phyloP scores from a whole-genome alignment of 2,797 vertebrate genomes.

The Odontamblyopus lacepedii region DNA sequence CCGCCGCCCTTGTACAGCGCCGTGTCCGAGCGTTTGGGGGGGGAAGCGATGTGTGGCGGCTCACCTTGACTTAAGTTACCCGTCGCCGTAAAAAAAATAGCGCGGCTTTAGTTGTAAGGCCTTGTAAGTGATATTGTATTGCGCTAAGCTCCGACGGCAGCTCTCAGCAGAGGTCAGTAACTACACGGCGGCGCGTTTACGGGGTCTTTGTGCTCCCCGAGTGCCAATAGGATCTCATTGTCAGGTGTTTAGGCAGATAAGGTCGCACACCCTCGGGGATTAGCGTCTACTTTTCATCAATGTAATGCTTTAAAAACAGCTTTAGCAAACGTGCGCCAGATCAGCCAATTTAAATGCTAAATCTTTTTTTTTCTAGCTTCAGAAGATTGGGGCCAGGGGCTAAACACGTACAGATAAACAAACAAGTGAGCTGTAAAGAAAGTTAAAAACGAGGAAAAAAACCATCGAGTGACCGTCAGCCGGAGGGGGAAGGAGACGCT shows the following conservation, averaged over 20 bases:
- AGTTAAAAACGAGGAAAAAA: slow-evolving; percentile 70
- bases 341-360: slow-evolving; percentile 83
- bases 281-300: slow-evolving; percentile 75
- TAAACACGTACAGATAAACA: slow-evolving; percentile 80
- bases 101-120: slow-evolving; percentile 4
- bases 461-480: slow-evolving; percentile 83
- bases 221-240: slow-evolving; percentile 73
- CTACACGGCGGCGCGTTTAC: slow-evolving; percentile 38
- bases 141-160: slow-evolving; percentile 36
- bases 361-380: slow-evolving; percentile 59
- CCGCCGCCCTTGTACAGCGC: background rate
- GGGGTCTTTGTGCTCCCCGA: slow-evolving; percentile 52
- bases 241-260: slow-evolving; percentile 78
- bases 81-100: background rate
- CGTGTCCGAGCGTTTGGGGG: background rate
- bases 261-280: slow-evolving; percentile 70
- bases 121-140: slow-evolving; percentile 44
- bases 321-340: slow-evolving; percentile 66
- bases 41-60: background rate
- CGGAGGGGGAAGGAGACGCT: slow-evolving; percentile 75
- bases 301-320: slow-evolving; percentile 76
- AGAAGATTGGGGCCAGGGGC: slow-evolving; percentile 72
- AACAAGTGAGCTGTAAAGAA: slow-evolving; percentile 83
- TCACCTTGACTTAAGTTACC: slow-evolving; percentile 11
- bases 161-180: slow-evolving; percentile 54